Base-by-base conservation (phyloP, 2,113 vertebrate species). In the Vulpes ferrilata region DNA sequence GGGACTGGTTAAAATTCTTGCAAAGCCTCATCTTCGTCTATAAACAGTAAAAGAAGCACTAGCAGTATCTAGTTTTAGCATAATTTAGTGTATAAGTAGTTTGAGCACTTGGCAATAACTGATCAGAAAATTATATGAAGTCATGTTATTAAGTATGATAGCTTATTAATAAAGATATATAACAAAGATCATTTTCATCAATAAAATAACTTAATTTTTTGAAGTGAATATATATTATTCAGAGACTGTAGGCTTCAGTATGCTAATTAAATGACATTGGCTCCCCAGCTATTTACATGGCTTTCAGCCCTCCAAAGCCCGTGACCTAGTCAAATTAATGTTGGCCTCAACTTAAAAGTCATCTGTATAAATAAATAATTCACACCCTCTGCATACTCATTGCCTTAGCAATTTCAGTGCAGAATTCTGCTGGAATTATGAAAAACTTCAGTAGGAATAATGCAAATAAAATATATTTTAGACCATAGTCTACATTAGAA, bases 301-400 rank as follows among this genome's bases (percentile, higher is more conserved):
- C 93, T 98, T 97, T 98, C 97, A 98, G 96, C 86, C 95, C 81
- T 92, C 97, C 97, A 98, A 94, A 97, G 48, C 76, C 76, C 94
- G 69, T 98, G 98, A 98, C 98, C 97, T 93, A 97, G 67, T 82
- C 85, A 98, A 98, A 98, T 98, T 98, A 98, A 97, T 92, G 74
- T 95, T 98, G 97, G 98, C 90, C 97, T 90, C 87, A 98, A 96
- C 97, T 98, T 98, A 97, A 98, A 98, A 99, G 94, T 98, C 96
- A 97, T 94, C 67, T 88, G 90, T 97, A 91, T 96, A 97, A 98
- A 98, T 98, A 98, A 98, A 98, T 98, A 98, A 98, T 98, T 98
- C 97, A 98, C 92, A 98, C 55, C 59, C 94, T 89, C 43, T 90
- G 92, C 83, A 95, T 62, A 74, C 81, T 86, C 95, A 96, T 55